These are phyloP conservation scores for Thaumatotibia leucotreta DNA, from an alignment of 1,140 invertebrate species.

Conservation along the genomic window DNA sequence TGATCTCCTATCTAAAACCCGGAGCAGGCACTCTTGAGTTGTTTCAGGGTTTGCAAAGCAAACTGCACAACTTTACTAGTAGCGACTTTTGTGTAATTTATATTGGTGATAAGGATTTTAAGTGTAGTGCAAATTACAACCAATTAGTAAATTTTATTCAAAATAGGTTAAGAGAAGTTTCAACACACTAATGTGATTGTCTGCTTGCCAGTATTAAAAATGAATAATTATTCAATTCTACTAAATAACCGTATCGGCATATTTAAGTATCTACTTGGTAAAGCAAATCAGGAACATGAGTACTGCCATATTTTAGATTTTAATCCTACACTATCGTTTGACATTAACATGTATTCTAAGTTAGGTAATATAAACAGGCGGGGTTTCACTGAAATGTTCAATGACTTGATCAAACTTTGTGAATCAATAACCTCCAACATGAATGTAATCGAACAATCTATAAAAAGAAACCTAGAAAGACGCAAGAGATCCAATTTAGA, in stretches of 20 bases:
- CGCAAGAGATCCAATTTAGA: no score
- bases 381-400: no score
- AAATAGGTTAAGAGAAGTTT: neutral
- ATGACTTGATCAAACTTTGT: no score
- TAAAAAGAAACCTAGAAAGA: no score
- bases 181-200: neutral
- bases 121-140: neutral
- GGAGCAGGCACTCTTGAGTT: neutral
- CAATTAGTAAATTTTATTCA: neutral
- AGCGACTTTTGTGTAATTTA: neutral
- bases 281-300: neutral
- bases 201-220: neutral
- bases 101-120: neutral
- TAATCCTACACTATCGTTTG: neutral
- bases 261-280: neutral
- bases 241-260: neutral
- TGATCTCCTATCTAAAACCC: neutral
- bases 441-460: no score
- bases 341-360: neutral
- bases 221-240: neutral
- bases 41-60: neutral
- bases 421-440: no score
- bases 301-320: neutral
- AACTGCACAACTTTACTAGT: neutral
- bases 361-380: no score